phyloP scores from a whole-genome alignment of 64 coral and sea anemone genomes.

The Pocillopora damicornis region DNA sequence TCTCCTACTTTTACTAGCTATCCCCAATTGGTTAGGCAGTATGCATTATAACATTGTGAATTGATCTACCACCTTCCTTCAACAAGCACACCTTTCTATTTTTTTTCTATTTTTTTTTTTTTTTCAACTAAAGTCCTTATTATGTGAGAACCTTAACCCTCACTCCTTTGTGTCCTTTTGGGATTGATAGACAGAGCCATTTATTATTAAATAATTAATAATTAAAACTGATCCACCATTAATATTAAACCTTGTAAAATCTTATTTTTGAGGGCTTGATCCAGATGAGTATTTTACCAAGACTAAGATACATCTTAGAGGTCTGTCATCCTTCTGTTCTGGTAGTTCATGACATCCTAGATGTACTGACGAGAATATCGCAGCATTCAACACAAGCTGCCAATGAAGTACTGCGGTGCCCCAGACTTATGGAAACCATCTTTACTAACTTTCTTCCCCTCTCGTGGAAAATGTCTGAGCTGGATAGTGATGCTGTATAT shows the following conservation, averaged over 20 bases:
- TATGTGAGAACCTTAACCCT: too few species aligned
- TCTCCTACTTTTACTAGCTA: too few species aligned
- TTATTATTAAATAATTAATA: too few species aligned
- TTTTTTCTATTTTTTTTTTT: too few species aligned
- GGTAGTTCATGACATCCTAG: conserved; percentile 58
- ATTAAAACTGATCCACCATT: too few species aligned
- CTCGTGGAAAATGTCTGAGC: conserved; percentile 60
- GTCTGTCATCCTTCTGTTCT: conserved; percentile 61
- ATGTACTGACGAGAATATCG: conserved; percentile 74
- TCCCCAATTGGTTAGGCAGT: too few species aligned
- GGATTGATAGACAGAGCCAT: background rate
- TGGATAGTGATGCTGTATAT: conserved; percentile 30
- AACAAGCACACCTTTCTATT: too few species aligned
- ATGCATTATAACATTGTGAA: too few species aligned
- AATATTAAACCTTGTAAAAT: background rate
- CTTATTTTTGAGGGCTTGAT: conserved; percentile 61
- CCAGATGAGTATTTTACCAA: conserved; percentile 84
- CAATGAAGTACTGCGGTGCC: conserved; percentile 69
- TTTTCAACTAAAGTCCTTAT: too few species aligned
- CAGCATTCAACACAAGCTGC: conserved; percentile 78
- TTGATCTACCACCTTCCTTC: too few species aligned
- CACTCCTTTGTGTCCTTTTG: too few species aligned
- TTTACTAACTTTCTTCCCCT: conserved; percentile 80
- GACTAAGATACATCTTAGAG: conserved; percentile 89
- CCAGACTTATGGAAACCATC: conserved; percentile 75